Percentiles rank a stretch among this genome's conserved stretches.
These are phyloP conservation scores for Morelia viridis DNA, from an alignment of 2,797 vertebrate genomes.

Conservation along the genomic window DNA sequence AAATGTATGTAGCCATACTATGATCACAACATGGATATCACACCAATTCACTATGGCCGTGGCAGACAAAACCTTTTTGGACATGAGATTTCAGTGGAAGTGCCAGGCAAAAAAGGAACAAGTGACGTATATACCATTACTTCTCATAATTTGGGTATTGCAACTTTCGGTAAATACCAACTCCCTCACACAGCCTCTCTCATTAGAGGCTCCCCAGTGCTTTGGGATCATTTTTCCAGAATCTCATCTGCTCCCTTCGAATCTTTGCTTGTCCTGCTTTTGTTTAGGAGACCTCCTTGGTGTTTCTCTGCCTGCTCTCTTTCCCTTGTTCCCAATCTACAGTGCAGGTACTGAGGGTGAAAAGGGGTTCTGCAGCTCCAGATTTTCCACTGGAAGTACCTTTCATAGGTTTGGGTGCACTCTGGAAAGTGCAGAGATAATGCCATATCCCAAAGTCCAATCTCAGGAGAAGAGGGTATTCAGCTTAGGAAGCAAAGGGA, in stretches of 20 bases:
- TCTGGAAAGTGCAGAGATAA: background rate
- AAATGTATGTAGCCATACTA: too few species aligned
- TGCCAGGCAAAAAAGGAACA: background rate
- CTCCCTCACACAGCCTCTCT: too few species aligned
- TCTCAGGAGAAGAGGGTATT: background rate
- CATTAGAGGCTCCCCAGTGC: background rate
- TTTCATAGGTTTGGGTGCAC: background rate
- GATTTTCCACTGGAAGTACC: background rate
- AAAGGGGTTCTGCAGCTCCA: background rate
- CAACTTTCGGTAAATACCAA: background rate
- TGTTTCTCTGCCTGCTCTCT: background rate
- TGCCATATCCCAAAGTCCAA: background rate
- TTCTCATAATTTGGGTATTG: background rate
- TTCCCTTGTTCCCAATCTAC: background rate
- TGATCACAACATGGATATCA: background rate
- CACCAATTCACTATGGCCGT: background rate
- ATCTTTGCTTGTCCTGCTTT: background rate
- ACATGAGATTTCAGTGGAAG: background rate
- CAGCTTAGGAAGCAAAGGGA: too few species aligned
- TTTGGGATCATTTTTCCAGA: background rate
- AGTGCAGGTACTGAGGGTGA: background rate
- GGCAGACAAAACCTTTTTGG: background rate
- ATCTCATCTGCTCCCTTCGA: background rate
- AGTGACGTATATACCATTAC: background rate
- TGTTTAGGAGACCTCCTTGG: background rate